phyloP scores from a whole-genome alignment of 2,797 vertebrate genomes.

The Neomorphus geoffroyi region DNA sequence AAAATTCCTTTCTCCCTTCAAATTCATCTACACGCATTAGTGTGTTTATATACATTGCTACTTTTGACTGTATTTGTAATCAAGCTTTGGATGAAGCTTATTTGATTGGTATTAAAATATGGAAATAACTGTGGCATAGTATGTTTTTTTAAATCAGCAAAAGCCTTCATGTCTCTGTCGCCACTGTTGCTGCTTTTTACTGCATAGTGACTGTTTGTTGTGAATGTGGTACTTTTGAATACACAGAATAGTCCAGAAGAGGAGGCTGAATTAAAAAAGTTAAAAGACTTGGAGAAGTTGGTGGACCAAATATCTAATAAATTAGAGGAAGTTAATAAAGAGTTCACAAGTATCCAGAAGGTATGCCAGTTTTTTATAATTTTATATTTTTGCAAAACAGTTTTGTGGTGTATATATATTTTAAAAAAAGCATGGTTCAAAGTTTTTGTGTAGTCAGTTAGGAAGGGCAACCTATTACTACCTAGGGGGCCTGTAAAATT shows the following conservation, averaged over 20 bases:
- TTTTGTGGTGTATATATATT: not conserved
- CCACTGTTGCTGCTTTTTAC: not conserved
- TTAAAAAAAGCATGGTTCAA: not conserved
- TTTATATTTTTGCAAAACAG: not conserved
- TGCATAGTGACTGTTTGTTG: not conserved
- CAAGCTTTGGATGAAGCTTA: not conserved
- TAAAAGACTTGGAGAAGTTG: conserved; percentile 94
- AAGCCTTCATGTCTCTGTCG: not conserved
- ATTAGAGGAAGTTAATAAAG: conserved; percentile 90
- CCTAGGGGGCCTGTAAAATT: not conserved
- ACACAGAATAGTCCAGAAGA: conserved; percentile 94
- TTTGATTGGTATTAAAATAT: not conserved
- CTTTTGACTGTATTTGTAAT: not conserved
- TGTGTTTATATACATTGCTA: not conserved
- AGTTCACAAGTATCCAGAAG: conserved; percentile 92
- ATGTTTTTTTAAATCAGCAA: not conserved
- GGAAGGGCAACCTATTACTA: too few relatives aligned
- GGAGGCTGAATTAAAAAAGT: conserved; percentile 91
- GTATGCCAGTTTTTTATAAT: conserved; percentile 73
- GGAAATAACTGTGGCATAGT: not conserved
- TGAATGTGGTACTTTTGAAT: conserved; percentile 49
- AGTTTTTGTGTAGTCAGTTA: not conserved
- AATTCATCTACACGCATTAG: not conserved
- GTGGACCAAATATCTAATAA: conserved; percentile 90
- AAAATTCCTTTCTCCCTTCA: not conserved